Evolutionary conservation across 2,888 invertebrate species (phyloP).

Genomic region (Cremastobaeus sp.): DNA sequence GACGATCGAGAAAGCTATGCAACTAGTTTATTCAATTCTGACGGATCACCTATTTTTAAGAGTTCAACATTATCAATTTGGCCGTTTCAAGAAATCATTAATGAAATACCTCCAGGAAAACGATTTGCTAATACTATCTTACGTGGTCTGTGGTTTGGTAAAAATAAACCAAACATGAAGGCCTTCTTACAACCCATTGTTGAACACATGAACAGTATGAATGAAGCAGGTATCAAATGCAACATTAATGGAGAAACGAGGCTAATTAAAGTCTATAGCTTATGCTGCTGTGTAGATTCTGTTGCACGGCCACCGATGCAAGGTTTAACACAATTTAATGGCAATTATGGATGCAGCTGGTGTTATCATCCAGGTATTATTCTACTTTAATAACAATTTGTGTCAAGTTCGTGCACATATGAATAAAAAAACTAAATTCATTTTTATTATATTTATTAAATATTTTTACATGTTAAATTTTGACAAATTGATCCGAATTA

Average conservation of each 20-base stretch:
- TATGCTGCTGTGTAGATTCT: slow-evolving; percentile 1
- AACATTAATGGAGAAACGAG: background rate
- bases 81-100: background rate
- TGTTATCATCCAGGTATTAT: slow-evolving; percentile 2
- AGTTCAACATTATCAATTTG: background rate
- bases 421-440: no score
- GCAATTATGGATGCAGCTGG: slow-evolving; percentile 4
- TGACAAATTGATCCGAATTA: no score
- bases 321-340: background rate
- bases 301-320: slow-evolving; percentile 1
- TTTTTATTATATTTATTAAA: no score
- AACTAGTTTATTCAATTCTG: slow-evolving; percentile 7
- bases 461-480: no score
- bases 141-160: slow-evolving; percentile 5
- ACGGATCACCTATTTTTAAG: slow-evolving; percentile 1
- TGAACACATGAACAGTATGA: background rate
- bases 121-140: background rate
- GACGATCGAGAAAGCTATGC: no score
- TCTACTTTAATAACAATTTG: no score
- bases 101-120: background rate
- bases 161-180: slow-evolving; percentile 1
- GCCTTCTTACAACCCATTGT: background rate
- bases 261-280: background rate
- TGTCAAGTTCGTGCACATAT: no score
- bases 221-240: background rate